A percentile compares a stretch with the other conserved stretches of the same genome.
These are phyloP conservation scores for Lasioglossum malachurum DNA, from an alignment of 2,888 invertebrate genomes.

Conservation along the genomic window DNA sequence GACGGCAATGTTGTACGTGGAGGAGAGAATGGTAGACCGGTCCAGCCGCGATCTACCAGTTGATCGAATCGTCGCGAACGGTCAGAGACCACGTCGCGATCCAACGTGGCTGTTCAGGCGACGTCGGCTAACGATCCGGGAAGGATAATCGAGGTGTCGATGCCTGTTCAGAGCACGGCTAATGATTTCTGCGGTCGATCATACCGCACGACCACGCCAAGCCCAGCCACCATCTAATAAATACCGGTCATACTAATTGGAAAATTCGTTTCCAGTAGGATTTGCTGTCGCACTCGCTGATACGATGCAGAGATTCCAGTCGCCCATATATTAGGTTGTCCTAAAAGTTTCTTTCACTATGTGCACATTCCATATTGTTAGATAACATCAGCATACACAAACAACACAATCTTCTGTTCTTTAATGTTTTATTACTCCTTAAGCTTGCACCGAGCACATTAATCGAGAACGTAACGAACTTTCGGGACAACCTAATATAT, in stretches of 20 bases:
- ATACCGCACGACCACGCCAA: conserved; percentile 15
- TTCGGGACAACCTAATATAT: too few relatives aligned
- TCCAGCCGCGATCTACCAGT: conserved; percentile 38
- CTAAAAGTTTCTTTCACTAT: too few relatives aligned
- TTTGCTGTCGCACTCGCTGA: neutral
- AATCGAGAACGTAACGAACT: too few relatives aligned
- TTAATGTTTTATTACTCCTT: too few relatives aligned
- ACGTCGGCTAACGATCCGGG: conserved; percentile 29
- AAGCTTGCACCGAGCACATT: too few relatives aligned
- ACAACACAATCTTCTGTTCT: too few relatives aligned
- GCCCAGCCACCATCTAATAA: neutral
- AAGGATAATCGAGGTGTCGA: conserved; percentile 32
- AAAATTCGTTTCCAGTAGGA: neutral
- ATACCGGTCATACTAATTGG: conserved; percentile 3
- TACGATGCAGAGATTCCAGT: neutral
- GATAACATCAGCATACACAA: too few relatives aligned
- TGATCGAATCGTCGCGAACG: conserved; percentile 46
- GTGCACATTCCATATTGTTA: too few relatives aligned
- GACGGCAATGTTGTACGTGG: conserved; percentile 4
- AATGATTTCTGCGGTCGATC: conserved; percentile 15
- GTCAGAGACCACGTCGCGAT: conserved; percentile 36
- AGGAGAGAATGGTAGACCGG: conserved; percentile 39
- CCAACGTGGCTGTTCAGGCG: conserved; percentile 25
- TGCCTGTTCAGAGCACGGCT: conserved; percentile 16
- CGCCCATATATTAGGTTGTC: too few relatives aligned